Base-by-base conservation (phyloP, 2,797 vertebrate species). In the Xiphophorus birchmanni region DNA sequence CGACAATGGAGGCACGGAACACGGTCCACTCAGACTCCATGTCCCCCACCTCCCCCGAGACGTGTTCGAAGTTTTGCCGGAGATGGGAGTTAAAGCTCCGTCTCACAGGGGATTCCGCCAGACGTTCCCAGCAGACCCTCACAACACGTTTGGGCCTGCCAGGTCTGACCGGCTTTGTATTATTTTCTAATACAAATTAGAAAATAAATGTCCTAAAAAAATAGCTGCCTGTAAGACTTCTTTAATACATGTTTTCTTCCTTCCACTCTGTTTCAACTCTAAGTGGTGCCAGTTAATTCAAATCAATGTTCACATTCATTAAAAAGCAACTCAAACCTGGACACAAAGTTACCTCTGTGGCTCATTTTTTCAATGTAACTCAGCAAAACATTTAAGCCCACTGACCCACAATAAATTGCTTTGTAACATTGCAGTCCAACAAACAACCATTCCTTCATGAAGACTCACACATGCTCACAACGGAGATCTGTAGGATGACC, bases 321-420 rank as follows among this genome's bases (percentile, higher is more conserved):
- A 60, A 2, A 15, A 32, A 29, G 12, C 13, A 60, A 60, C 29
- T 40, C 37, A 3, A 74, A 73, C 40, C 29, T 1, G 5, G 26
- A 84, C 44, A 86, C 82, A 88, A 58, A 78, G 72, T 85, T 75
- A 4, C 52, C 45, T 74, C 35, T 79, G 75, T 86, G 80, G 65
- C 35, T 40, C 63, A 79, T 52, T 73, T 21, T 50, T 77, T 75
- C 82, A 79, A 29, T 18, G 67, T 88, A 58, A 77, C 75, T 67
- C 56, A 65, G 37, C 56, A 79, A 29, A 88, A 86, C 52, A 75
- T 85, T 58, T 74, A 15, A 73, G 81, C 89, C 88, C 85, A 86
- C 87, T 91, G 85, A 90, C 71, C 84, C 75, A 91, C 86, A 93
- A 77, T 89, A 80, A 76, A 67, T 42, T 73, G 79, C 84, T 85